Evolutionary conservation across 2,113 vertebrate genomes (phyloP).

Genomic region (Phyllostomus hastatus): DNA sequence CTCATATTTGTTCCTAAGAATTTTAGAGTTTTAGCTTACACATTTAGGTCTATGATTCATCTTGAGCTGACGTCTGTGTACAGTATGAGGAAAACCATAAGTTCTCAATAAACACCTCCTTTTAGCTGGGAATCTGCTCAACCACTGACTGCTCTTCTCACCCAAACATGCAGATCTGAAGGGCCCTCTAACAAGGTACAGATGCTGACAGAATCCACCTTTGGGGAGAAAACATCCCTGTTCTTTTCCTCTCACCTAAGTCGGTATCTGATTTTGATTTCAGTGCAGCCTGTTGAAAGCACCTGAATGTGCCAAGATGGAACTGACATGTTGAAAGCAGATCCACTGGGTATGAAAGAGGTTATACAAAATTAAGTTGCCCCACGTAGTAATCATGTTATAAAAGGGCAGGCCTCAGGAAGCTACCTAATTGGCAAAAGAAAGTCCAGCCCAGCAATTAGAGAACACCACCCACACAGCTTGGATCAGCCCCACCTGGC

Average conservation of each 20-base stretch:
- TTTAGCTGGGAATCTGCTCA: neutral
- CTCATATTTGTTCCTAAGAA: neutral
- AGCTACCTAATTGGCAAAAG: constrained; percentile 71
- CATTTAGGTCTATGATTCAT: neutral
- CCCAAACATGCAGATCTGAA: neutral
- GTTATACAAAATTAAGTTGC: constrained; percentile 58
- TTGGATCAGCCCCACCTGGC: constrained; percentile 66
- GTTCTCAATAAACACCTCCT: neutral
- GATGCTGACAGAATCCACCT: constrained; percentile 33
- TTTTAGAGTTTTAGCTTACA: constrained; percentile 7
- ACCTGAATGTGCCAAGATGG: constrained; percentile 20
- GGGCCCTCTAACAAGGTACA: neutral
- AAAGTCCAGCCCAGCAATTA: constrained; percentile 72
- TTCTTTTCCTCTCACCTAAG: neutral
- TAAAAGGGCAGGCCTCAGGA: constrained; percentile 61
- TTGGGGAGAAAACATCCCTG: neutral
- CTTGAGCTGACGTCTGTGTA: neutral
- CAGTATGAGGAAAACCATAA: neutral
- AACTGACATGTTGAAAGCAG: constrained; percentile 62
- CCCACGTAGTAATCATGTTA: constrained; percentile 58
- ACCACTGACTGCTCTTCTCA: neutral
- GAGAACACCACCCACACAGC: constrained; percentile 65
- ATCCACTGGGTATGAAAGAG: constrained; percentile 52
- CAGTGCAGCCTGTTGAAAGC: constrained; percentile 48
- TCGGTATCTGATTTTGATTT: constrained; percentile 58